Evolutionary conservation across 1,140 invertebrate genomes (phyloP).

Genomic region (Paralvinella palmiformis): DNA sequence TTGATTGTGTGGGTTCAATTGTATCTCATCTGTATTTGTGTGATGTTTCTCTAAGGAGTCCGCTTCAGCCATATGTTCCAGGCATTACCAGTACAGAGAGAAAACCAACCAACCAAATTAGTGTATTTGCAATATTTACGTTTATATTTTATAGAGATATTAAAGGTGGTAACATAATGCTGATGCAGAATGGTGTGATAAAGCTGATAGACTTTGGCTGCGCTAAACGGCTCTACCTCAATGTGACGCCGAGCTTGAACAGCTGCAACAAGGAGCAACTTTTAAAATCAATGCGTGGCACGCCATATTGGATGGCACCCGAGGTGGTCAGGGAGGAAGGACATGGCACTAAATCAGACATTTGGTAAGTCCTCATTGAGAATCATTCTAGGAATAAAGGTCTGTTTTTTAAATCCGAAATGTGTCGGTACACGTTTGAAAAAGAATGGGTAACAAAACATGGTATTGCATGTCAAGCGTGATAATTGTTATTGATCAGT

Average conservation of each 20-base stretch:
- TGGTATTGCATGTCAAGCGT: too few relatives aligned
- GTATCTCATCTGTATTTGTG: too few relatives aligned
- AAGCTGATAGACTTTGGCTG: constrained; percentile 97
- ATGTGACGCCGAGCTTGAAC: constrained; percentile 25
- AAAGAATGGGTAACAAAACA: too few relatives aligned
- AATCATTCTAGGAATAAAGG: too few relatives aligned
- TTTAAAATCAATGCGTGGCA: constrained; percentile 47
- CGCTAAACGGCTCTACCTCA: constrained; percentile 46
- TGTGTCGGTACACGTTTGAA: too few relatives aligned
- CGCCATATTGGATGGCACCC: constrained; percentile 93
- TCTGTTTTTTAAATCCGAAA: too few relatives aligned
- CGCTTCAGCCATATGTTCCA: too few relatives aligned
- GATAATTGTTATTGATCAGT: neutral
- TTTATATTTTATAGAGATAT: constrained; percentile 80
- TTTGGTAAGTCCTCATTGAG: constrained; percentile 35
- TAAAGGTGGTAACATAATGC: constrained; percentile 93
- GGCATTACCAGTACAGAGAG: too few relatives aligned
- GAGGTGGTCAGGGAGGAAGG: constrained; percentile 73
- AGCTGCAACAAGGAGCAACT: constrained; percentile 29
- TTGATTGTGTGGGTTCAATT: too few relatives aligned
- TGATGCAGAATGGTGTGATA: constrained; percentile 84
- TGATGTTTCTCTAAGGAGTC: too few relatives aligned
- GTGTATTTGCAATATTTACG: too few relatives aligned
- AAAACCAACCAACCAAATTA: too few relatives aligned
- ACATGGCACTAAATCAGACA: constrained; percentile 49